Evolutionary conservation across 2,888 invertebrate genomes (phyloP), one percentile per base, ranked within the genome.

Genomic region (Icerya purchasi): DNA sequence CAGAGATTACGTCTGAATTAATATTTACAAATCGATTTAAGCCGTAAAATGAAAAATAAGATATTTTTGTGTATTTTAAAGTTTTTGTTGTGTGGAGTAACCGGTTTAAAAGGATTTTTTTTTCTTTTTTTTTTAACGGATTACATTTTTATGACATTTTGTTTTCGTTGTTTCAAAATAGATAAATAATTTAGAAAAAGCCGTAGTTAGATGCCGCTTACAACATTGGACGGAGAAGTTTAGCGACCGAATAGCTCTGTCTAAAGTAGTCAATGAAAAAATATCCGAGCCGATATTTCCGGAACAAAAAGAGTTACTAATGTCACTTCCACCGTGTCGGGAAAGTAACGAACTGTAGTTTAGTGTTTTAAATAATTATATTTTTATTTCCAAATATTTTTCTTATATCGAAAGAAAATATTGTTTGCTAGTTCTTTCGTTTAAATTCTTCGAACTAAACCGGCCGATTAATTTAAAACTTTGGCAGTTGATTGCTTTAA

Each of bases 161-260:
- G 20, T 24, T 22, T 54, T 19, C 20, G 14, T 53, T 60, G 18
- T 22, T 54, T 55, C 18, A 22, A 18, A 56, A 49, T 69, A 83
- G 83, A 77, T 87, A 61, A 86, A 86, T 68, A 79, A 82, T 56
- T 74, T 70, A 54, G 89, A 89, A 70, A 78, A 78, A 67, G 82
- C 82, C 0, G 77, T 79, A 63, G 82, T 91, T 0, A 76, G 83
- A 63, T 89, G 88, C 69, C 75, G 81, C 64, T 76, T 91, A 58
- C 82, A 83, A 69, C 91, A 91, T 68, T 84, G 83, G 82, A 80
- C 81, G 60, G 79, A 79, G 2, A 78, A 81, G 65, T 69, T 74
- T 2, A 71, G 76, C 50, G 80, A 84, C 2, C 74, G 80, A 61
- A 67, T 85, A 64, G 78, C 78, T 2, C 73, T 72, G 61, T 70